phyloP scores from a whole-genome alignment of 1,140 invertebrate species.

The Polyergus mexicanus region DNA sequence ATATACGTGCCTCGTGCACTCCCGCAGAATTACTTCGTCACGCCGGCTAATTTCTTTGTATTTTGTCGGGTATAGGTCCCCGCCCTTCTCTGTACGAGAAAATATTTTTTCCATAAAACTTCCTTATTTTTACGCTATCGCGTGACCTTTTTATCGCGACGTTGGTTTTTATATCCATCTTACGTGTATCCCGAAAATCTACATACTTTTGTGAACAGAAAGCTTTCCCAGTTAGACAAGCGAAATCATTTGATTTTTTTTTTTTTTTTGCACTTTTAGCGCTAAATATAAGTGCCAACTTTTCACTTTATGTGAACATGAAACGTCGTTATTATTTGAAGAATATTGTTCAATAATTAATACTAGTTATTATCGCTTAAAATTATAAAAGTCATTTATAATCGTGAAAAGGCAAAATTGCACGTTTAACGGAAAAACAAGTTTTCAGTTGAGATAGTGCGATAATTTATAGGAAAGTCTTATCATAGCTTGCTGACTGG shows the following conservation, averaged over 20 bases:
- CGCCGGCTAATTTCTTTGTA: constrained; percentile 58
- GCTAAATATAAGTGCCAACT: neutral
- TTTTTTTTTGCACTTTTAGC: neutral
- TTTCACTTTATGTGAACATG: neutral
- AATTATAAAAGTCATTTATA: constrained; percentile 13
- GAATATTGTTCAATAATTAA: neutral
- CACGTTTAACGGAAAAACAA: neutral
- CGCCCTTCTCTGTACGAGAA: neutral
- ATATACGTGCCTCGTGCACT: constrained; percentile 40
- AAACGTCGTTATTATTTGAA: neutral
- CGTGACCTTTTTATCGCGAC: constrained; percentile 25
- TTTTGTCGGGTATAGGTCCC: neutral
- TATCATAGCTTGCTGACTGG: neutral
- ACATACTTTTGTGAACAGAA: neutral
- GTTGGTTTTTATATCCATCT: constrained; percentile 17
- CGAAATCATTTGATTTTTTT: neutral
- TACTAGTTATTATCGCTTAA: neutral
- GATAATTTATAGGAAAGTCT: neutral
- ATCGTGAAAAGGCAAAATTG: constrained; percentile 3
- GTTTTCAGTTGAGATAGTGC: neutral
- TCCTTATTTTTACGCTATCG: constrained; percentile 1
- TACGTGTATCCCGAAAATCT: neutral
- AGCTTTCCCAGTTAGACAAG: neutral
- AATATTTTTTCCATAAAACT: constrained; percentile 35
- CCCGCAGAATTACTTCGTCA: constrained; percentile 52